Conservation (phyloP, 2,113 vertebrate genomes). For the Vanacampus margaritifer region DNA sequence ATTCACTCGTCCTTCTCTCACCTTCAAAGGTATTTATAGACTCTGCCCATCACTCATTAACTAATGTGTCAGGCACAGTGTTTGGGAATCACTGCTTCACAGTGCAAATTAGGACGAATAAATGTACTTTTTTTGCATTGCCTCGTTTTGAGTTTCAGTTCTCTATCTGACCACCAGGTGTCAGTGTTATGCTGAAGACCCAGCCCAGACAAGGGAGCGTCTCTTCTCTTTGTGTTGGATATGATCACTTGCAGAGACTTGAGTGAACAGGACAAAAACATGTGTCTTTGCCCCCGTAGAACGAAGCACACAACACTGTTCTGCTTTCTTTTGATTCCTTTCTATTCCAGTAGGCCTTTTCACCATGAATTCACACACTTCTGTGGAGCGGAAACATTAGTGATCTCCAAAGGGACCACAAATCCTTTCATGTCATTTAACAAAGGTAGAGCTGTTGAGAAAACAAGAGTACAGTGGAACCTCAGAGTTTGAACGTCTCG, state of each 20-base stretch:
- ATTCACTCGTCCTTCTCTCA: too few relatives aligned
- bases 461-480: not conserved
- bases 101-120: not conserved
- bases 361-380: not conserved
- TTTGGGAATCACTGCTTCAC: not conserved
- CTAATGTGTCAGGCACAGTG: not conserved
- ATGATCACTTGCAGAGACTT: conserved; percentile 32
- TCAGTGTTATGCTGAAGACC: conserved; percentile 61
- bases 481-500: too few relatives aligned
- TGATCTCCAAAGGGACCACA: not conserved
- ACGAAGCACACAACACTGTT: conserved; percentile 6
- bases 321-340: conserved; percentile 9
- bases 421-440: not conserved
- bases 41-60: too few relatives aligned
- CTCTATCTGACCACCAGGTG: conserved; percentile 56
- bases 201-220: not conserved
- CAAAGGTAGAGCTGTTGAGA: not conserved
- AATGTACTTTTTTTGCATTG: not conserved
- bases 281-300: conserved; percentile 25
- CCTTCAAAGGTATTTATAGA: too few relatives aligned
- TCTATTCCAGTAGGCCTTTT: not conserved
- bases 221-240: conserved; percentile 14
- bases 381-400: not conserved
- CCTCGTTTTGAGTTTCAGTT: conserved; percentile 9
- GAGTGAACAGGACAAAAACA: conserved; percentile 26